Evolutionary conservation across 1,140 invertebrate genomes (phyloP).

Genomic region (Octopus bimaculoides): DNA sequence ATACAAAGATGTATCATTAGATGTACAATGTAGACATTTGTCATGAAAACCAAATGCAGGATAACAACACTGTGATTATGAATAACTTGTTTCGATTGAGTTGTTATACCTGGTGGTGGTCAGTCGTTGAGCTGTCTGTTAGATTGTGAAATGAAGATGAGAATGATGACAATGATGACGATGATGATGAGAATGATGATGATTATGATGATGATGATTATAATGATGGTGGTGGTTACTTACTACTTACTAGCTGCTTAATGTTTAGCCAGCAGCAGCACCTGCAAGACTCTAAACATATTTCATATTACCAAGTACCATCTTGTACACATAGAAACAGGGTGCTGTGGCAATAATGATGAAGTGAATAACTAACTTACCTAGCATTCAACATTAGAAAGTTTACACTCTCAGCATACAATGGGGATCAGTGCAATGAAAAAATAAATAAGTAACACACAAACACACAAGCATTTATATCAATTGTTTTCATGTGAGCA

Average conservation of each 20-base stretch:
- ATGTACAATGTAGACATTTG: slow-evolving; percentile 7
- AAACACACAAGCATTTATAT: neutral
- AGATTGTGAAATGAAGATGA: neutral
- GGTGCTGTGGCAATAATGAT: slow-evolving; percentile 2
- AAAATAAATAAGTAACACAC: neutral
- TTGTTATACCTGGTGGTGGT: neutral
- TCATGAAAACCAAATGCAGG: slow-evolving; percentile 8
- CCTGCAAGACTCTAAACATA: neutral
- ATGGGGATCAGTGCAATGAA: neutral
- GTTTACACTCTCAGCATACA: neutral
- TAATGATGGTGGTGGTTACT: neutral
- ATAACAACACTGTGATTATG: slow-evolving; percentile 1
- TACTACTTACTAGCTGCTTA: neutral
- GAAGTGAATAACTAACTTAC: neutral
- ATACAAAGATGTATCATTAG: neutral
- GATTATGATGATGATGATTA: neutral
- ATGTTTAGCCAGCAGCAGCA: neutral
- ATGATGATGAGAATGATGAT: neutral
- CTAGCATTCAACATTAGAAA: slow-evolving; percentile 6
- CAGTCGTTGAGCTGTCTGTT: neutral
- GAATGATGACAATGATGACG: neutral
- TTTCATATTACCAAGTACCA: neutral
- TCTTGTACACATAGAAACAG: neutral
- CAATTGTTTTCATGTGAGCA: neutral
- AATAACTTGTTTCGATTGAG: neutral